Evolutionary conservation across 2,888 invertebrate genomes (phyloP).

Genomic region (Drosophila histrio): DNA sequence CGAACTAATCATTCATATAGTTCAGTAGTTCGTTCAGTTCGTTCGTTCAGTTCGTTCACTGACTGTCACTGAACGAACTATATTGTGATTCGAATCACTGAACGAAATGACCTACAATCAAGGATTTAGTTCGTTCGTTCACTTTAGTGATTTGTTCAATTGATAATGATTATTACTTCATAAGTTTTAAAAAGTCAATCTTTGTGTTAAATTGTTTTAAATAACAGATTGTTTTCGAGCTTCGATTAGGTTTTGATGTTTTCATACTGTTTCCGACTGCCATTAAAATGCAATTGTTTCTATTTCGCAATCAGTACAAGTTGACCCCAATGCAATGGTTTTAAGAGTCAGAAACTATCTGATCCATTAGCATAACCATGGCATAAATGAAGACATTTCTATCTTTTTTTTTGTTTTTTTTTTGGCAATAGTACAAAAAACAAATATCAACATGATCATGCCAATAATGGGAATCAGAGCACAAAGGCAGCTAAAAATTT

Average conservation of each 20-base stretch:
- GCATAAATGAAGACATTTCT: conserved; percentile 77
- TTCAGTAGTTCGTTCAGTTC: too few relatives aligned
- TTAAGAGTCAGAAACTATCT: conserved; percentile 22
- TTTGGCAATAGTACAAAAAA: conserved; percentile 27
- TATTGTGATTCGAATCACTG: too few relatives aligned
- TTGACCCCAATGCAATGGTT: conserved; percentile 15
- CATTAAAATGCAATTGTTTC: not conserved
- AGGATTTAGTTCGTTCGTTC: too few relatives aligned
- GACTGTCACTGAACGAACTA: too few relatives aligned
- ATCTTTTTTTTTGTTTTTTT: conserved; percentile 7
- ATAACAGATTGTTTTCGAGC: not conserved
- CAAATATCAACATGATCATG: conserved; percentile 62
- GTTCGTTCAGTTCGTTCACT: too few relatives aligned
- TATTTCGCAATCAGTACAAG: not conserved
- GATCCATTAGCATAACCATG: conserved; percentile 73
- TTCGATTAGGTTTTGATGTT: not conserved
- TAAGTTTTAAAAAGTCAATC: too few relatives aligned
- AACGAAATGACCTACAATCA: too few relatives aligned
- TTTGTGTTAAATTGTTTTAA: not conserved
- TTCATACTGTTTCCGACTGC: not conserved
- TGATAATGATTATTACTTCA: too few relatives aligned
- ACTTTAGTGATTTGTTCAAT: too few relatives aligned
- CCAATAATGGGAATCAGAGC: conserved; percentile 78
- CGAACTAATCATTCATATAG: too few relatives aligned
- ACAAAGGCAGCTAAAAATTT: conserved; percentile 61